phyloP scores from a whole-genome alignment of 2,888 invertebrate species.

The Catocala sponsa region DNA sequence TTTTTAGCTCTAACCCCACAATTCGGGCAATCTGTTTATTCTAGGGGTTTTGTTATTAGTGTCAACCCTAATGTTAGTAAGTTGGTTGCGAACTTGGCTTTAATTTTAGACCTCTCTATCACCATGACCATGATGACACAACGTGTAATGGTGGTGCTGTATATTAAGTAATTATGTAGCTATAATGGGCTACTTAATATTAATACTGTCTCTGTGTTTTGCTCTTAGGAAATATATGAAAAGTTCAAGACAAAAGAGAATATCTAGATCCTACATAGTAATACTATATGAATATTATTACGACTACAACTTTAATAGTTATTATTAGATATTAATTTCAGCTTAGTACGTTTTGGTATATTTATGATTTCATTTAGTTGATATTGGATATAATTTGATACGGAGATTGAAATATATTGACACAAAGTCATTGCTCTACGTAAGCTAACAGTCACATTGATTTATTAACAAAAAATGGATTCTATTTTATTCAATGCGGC shows the following conservation, averaged over 20 bases:
- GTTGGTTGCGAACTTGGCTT: constrained; percentile 53
- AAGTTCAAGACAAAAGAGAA: no score
- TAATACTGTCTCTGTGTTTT: no score
- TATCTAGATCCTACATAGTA: no score
- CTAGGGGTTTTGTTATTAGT: not conserved
- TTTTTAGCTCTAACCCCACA: constrained; percentile 8
- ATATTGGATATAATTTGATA: not conserved
- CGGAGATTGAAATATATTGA: not conserved
- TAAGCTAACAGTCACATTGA: constrained; percentile 11
- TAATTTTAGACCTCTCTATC: constrained; percentile 36
- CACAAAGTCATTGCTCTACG: not conserved
- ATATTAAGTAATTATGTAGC: constrained; percentile 16
- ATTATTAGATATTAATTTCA: no score
- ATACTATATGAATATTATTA: not conserved
- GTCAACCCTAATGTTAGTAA: constrained; percentile 46
- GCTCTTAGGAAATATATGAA: no score
- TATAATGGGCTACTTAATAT: not conserved
- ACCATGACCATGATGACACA: constrained; percentile 12
- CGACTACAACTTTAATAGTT: no score
- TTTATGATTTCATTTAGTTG: no score
- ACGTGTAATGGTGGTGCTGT: constrained; percentile 10
- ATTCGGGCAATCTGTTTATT: not conserved
- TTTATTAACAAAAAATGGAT: constrained; percentile 13
- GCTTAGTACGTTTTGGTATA: no score
- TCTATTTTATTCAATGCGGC: not conserved